These are phyloP conservation scores for Morpho deidamia DNA, from an alignment of 2,888 invertebrate species.

Conservation along the genomic window DNA sequence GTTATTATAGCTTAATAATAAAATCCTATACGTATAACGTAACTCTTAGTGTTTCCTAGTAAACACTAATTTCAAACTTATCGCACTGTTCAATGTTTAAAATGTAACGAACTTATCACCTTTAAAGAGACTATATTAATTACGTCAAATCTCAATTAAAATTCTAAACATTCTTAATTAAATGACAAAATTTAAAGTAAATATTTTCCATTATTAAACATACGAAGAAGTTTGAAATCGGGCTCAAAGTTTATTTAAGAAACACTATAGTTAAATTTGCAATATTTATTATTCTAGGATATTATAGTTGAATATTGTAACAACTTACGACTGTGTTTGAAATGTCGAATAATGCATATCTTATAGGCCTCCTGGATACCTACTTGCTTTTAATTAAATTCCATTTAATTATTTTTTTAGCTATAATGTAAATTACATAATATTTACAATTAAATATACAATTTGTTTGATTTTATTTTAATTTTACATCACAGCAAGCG, in stretches of 20 bases:
- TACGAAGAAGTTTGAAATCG: conserved; percentile 51
- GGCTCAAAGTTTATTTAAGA: conserved; percentile 57
- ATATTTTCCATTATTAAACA: neutral
- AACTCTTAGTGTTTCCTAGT: conserved; percentile 16
- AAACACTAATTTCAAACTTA: conserved; percentile 21
- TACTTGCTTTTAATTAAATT: conserved; percentile 42
- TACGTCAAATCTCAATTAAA: too few relatives aligned
- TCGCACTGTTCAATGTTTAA: neutral
- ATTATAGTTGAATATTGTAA: neutral
- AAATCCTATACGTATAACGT: neutral
- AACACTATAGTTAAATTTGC: conserved; percentile 27
- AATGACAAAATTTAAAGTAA: neutral
- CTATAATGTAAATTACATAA: neutral
- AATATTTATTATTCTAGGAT: too few relatives aligned
- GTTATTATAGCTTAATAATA: neutral
- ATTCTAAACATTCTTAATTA: neutral
- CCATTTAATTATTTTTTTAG: conserved; percentile 6
- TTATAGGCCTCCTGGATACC: conserved; percentile 53
- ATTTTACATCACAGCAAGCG: conserved; percentile 3
- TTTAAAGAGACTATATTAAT: too few relatives aligned
- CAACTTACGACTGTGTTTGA: neutral
- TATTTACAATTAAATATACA: conserved; percentile 7
- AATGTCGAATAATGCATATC: conserved; percentile 1
- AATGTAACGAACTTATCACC: too few relatives aligned
- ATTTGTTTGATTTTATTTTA: neutral